A percentile compares a stretch with the other conserved stretches of the same genome.
phyloP scores from a whole-genome alignment of 2,888 invertebrate species.

The Dasypolia templi region DNA sequence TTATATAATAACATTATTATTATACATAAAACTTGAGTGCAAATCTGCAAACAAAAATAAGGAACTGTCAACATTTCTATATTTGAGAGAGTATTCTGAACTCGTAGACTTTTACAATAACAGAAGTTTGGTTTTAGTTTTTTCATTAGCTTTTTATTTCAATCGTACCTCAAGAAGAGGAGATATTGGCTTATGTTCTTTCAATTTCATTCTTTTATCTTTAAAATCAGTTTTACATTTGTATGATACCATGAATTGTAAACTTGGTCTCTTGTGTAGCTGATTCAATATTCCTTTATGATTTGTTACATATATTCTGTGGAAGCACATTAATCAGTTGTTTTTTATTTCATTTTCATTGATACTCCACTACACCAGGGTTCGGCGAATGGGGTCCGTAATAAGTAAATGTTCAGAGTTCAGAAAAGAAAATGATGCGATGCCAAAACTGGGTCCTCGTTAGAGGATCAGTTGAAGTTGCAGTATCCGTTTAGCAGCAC shows the following conservation, averaged over 20 bases:
- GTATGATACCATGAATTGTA: conserved; percentile 85
- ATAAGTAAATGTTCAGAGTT: background rate
- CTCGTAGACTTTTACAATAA: conserved; percentile 85
- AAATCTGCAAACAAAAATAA: conserved; percentile 88
- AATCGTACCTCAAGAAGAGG: conserved; percentile 81
- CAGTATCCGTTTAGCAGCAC: no score
- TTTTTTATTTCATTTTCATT: conserved; percentile 75
- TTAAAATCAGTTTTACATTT: conserved; percentile 79
- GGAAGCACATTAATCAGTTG: conserved; percentile 79
- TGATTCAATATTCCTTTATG: conserved; percentile 82
- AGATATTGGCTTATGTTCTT: conserved; percentile 88
- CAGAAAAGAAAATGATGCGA: background rate
- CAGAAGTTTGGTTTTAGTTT: conserved; percentile 86
- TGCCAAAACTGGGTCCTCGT: no score
- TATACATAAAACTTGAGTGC: conserved; percentile 80
- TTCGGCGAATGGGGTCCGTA: background rate
- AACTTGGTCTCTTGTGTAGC: conserved; percentile 86
- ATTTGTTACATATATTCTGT: conserved; percentile 88
- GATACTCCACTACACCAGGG: background rate
- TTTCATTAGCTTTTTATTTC: conserved; percentile 80
- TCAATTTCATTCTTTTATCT: conserved; percentile 81
- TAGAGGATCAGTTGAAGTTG: no score
- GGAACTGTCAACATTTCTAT: conserved; percentile 89
- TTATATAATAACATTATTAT: conserved; percentile 75
- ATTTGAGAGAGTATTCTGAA: conserved; percentile 80